Percentiles rank a stretch among this genome's conserved stretches.
phyloP scores from a whole-genome alignment of 2,797 vertebrate species.

The Alfaro cultratus region DNA sequence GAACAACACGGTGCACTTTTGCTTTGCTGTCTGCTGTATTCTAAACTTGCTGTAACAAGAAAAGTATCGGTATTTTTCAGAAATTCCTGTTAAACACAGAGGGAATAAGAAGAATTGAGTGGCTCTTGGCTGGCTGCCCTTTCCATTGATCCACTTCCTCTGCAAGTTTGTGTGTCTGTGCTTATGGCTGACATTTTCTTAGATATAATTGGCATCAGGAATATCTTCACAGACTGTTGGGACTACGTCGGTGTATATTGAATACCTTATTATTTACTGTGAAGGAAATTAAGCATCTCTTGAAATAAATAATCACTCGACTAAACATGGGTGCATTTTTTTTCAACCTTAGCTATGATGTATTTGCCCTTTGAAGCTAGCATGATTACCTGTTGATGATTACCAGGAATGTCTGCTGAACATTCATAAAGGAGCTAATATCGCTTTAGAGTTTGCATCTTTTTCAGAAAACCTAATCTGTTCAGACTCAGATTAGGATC shows the following conservation, averaged over 20 bases:
- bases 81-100: slow-evolving; percentile 20
- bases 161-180: slow-evolving; percentile 26
- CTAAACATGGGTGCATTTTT: slow-evolving; percentile 8
- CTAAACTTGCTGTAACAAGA: slow-evolving; percentile 39
- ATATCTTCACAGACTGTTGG: slow-evolving; percentile 48
- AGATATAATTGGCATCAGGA: slow-evolving; percentile 62
- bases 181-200: slow-evolving; percentile 52
- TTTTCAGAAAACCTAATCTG: slow-evolving; percentile 74
- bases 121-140: slow-evolving; percentile 62
- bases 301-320: not conserved
- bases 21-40: slow-evolving; percentile 6
- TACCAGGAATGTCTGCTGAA: not conserved
- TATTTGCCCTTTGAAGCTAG: slow-evolving; percentile 20
- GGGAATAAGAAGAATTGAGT: slow-evolving; percentile 52
- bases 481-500: slow-evolving; percentile 60
- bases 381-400: slow-evolving; percentile 4
- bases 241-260: slow-evolving; percentile 20
- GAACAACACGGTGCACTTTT: not conserved
- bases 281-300: not conserved
- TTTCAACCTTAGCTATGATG: slow-evolving; percentile 13
- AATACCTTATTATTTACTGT: slow-evolving; percentile 26
- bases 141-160: slow-evolving; percentile 61
- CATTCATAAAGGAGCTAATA: slow-evolving; percentile 50
- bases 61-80: slow-evolving; percentile 42
- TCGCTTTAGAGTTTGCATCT: slow-evolving; percentile 65